Conservation (phyloP, 2,797 vertebrate species). For the Lagodon rhomboides region DNA sequence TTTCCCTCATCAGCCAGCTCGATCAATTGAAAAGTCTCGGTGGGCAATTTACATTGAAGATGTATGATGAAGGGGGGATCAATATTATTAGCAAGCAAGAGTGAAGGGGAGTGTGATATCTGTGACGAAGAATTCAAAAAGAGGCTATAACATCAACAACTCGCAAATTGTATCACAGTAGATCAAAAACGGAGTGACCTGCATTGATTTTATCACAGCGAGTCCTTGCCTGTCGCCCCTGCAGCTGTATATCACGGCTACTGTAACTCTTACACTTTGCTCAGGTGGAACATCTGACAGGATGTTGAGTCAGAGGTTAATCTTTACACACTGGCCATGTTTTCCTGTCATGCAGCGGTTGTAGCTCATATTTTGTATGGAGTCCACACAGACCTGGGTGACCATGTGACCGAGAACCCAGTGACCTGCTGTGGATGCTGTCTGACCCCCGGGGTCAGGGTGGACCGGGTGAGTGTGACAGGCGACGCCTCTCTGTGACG, state of each 20-base stretch:
- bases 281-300: constrained; percentile 51
- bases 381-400: constrained; percentile 35
- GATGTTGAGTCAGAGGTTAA: constrained; percentile 71
- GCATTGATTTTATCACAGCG: constrained; percentile 26
- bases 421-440: constrained; percentile 72
- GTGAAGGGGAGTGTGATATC: constrained; percentile 53
- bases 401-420: constrained; percentile 52
- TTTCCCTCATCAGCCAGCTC: constrained; percentile 67
- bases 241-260: constrained; percentile 46
- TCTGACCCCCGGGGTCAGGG: constrained; percentile 68
- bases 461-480: constrained; percentile 71
- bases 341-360: constrained; percentile 58
- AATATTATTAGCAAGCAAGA: constrained; percentile 66
- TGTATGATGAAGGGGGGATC: constrained; percentile 71
- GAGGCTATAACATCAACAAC: constrained; percentile 31
- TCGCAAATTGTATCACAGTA: constrained; percentile 32
- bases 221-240: constrained; percentile 6
- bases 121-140: constrained; percentile 37
- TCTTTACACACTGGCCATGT: constrained; percentile 67
- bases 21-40: constrained; percentile 69
- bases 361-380: constrained; percentile 56
- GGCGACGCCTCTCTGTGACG: constrained; percentile 67
- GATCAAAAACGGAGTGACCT: constrained; percentile 49
- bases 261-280: constrained; percentile 56
- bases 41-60: constrained; percentile 70